Evolutionary conservation across 1,140 invertebrate species (phyloP), one percentile per base, ranked within the genome.

Genomic region (Ylistrum balloti): DNA sequence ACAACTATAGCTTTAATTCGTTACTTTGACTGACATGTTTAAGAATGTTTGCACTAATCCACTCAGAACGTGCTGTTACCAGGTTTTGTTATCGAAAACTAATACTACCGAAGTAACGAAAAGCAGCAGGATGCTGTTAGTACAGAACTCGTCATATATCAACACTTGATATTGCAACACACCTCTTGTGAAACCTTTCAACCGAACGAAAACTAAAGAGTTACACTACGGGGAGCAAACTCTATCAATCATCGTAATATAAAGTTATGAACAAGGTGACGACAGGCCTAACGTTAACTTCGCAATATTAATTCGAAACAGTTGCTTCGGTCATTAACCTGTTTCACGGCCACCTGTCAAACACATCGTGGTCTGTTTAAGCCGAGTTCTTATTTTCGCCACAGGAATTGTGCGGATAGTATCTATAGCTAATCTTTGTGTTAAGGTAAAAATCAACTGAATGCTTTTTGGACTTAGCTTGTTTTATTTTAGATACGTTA

Each of bases 181-280:
- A 10, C 22, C 11, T 13, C 17, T 74, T 74, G 17, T 74, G 56
- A 74, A 74, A 28, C 35, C 35, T 38, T 38, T 38, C 35, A 7
- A 38, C n/a, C 56, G 13, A 74, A 74, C 56, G 22, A n/a, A 74
- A 74, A 28, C 56, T 74, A n/a, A 74, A 74, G 56, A 74, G 56
- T 74, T 74, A 28, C 56, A 28, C 56, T n/a, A 74, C 56, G 56
- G 56, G 56, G 56, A 74, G 56, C 22, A 28, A 74, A 74, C 56
- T 74, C 56, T 74, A 74, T 74, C 56, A 74, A 74, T 74, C 56
- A 74, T 74, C 56, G 17, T 28, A 17, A 9, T 74, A 74, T 74
- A 74, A 74, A 74, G 56, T 74, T 74, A 74, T 74, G 56, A 74
- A 28, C 22, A 74, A 17, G 22, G 22, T 28, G 56, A 28, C 3